These are phyloP conservation scores for Centrocercus urophasianus DNA, from an alignment of 2,113 vertebrate species.

Conservation along the genomic window DNA sequence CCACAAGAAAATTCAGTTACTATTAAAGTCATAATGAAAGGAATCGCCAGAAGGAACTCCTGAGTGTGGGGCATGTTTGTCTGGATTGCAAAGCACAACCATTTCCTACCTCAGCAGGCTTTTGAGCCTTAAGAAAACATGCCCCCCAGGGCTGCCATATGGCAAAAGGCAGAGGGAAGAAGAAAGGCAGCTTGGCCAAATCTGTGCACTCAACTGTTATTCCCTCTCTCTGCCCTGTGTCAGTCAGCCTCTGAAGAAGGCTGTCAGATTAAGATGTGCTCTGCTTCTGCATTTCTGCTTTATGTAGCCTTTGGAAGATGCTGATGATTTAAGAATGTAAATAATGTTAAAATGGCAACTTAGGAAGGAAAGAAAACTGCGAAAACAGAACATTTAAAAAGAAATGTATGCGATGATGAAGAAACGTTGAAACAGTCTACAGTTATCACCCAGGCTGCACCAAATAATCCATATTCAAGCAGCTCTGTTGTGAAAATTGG, in stretches of 20 bases:
- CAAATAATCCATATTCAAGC: conserved; percentile 48
- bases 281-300: neutral
- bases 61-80: neutral
- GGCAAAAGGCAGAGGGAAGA: conserved; percentile 25
- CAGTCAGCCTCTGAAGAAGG: neutral
- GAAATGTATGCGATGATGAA: conserved; percentile 1
- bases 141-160: conserved; percentile 18
- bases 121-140: conserved; percentile 52
- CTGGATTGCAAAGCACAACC: neutral
- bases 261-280: neutral
- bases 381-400: conserved; percentile 22
- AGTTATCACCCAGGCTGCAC: conserved; percentile 30
- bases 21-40: conserved; percentile 61
- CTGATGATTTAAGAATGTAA: neutral
- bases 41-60: conserved; percentile 54
- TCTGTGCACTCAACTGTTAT: neutral
- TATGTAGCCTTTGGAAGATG: neutral
- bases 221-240: neutral
- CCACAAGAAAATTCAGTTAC: conserved; percentile 51
- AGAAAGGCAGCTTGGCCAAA: conserved; percentile 30
- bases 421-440: conserved; percentile 39
- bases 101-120: neutral
- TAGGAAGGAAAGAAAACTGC: neutral
- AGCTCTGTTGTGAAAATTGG: conserved; percentile 18
- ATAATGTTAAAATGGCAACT: neutral